Evolutionary conservation across 2,113 vertebrate species (phyloP).

Genomic region (Zosterops lateralis): DNA sequence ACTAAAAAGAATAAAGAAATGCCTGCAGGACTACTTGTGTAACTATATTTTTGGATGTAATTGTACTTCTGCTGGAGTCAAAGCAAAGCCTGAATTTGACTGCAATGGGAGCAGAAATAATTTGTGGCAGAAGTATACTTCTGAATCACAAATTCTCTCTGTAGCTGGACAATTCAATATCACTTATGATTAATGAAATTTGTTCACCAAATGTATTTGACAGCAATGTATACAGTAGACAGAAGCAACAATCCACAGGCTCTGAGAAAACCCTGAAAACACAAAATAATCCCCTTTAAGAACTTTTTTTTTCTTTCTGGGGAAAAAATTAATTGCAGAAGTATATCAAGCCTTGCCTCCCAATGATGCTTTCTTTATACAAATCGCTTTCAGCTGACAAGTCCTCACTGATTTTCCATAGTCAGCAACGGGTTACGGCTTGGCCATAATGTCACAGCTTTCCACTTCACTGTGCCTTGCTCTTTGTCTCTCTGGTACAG

Average conservation of each 20-base stretch:
- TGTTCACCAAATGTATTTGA: not conserved
- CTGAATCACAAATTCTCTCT: not conserved
- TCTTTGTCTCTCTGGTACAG: not conserved
- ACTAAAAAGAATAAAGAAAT: not conserved
- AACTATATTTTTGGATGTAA: not conserved
- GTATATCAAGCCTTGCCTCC: not conserved
- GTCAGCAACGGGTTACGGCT: conserved; percentile 24
- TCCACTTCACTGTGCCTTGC: not conserved
- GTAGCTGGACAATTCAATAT: not conserved
- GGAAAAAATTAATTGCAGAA: not conserved
- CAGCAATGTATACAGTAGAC: not conserved
- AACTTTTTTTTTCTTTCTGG: not conserved
- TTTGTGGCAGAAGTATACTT: not conserved
- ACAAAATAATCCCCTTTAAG: not conserved
- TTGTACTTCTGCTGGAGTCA: not conserved
- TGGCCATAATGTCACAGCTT: not conserved
- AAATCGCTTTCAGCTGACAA: not conserved
- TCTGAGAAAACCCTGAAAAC: not conserved
- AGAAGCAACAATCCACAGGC: not conserved
- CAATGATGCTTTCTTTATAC: not conserved
- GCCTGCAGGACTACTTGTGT: not conserved
- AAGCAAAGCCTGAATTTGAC: not conserved
- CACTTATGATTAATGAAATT: not conserved
- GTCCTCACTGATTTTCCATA: not conserved
- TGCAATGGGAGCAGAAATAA: not conserved